Base-by-base conservation (phyloP, 2,797 vertebrate genomes). In the Rachycentron canadum region DNA sequence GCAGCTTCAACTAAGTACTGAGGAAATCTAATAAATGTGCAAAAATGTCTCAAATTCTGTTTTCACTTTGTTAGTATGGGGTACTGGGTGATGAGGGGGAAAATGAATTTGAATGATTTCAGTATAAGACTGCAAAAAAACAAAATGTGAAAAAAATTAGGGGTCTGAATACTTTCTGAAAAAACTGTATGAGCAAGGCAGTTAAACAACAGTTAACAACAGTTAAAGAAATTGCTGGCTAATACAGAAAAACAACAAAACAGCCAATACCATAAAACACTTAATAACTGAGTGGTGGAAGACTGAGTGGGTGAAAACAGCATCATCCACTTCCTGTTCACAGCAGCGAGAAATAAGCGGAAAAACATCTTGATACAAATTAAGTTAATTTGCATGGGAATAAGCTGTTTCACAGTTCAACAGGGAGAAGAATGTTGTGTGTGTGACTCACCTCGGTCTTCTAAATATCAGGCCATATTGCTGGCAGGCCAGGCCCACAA, bases 401-500 rank as follows among this genome's bases (percentile, higher is more conserved):
- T 38, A 3, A 16, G 19, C 12, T 17, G 28, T 59, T 52, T 66
- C 17, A 56, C 8, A 34, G 38, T 41, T 52, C 4, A 79, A 45
- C 16, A 78, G 23, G 26, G 57, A 68, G 11, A 41, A 67, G 34
- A 73, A 4, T 41, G 19, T 17, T 66, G 25, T 36, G 26, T 61
- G 30, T 58, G 14, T 69, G 36, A 94, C 95, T 92, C 94, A 99
- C 98, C 98, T 97, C 76, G 98, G 98, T 92, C 96, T 96, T 87
- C 94, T 96, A 89, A 98, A 98, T 52, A 95, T 94, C 88, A 98
- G 94, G 78, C 98, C 97, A 9, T 99, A 99, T 8, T 96, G 96
- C 56, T 99, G 98, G 88, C 98, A 99, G 75, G 98, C 98, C 82
- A 98, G 92, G 45, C 98, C 98, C 71, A 99, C 98, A 0, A 95